Conservation (phyloP, 2,113 vertebrate genomes). For the Lampris megalopsis region DNA sequence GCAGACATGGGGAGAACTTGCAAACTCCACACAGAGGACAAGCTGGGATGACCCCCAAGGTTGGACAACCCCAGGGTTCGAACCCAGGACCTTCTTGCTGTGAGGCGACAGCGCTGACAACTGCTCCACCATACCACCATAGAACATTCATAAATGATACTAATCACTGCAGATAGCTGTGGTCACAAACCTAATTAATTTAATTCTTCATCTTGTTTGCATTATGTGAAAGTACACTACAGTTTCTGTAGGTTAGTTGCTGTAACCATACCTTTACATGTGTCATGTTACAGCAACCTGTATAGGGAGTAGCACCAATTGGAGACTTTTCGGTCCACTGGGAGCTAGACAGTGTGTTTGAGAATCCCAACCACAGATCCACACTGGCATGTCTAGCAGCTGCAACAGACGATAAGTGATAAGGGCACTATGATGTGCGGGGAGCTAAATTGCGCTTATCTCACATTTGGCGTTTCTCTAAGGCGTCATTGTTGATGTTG, state of each 20-base stretch:
- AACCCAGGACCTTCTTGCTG: too few species aligned
- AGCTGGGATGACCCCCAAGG: too few species aligned
- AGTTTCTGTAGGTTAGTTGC: not conserved
- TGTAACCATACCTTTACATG: too few species aligned
- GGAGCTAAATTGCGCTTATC: not conserved
- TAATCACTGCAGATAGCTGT: slow-evolving; percentile 1
- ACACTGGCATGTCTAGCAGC: not conserved
- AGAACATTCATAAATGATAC: slow-evolving; percentile 17
- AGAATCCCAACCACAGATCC: not conserved
- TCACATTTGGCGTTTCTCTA: not conserved
- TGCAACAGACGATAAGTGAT: slow-evolving; percentile 1
- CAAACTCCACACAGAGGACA: too few species aligned
- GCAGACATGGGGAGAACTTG: too few species aligned
- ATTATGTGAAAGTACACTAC: too few species aligned
- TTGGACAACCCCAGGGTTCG: too few species aligned
- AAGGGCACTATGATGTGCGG: not conserved
- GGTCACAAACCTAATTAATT: not conserved
- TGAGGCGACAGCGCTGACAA: too few species aligned
- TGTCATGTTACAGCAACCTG: too few species aligned
- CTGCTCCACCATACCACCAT: too few species aligned
- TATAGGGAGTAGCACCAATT: too few species aligned
- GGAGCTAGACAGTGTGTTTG: not conserved
- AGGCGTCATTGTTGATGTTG: not conserved
- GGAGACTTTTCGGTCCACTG: too few species aligned
- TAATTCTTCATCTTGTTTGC: not conserved